Evolutionary conservation across 2,113 vertebrate species (phyloP).

Genomic region (Dicrurus megarhynchus): DNA sequence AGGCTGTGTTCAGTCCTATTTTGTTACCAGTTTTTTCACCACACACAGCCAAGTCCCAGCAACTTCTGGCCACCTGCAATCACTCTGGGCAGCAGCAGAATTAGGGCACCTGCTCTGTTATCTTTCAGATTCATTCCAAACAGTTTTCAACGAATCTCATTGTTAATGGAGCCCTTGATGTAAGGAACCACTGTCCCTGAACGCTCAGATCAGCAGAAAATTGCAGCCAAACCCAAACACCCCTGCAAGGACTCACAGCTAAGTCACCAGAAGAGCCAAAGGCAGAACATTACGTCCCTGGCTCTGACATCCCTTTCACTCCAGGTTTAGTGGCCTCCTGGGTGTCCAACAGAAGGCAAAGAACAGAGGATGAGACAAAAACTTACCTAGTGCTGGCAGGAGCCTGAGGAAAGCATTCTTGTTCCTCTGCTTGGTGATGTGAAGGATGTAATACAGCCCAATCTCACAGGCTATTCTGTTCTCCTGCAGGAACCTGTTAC

Average conservation of each 20-base stretch:
- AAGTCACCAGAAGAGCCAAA: background rate
- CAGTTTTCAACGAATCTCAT: background rate
- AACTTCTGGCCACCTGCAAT: background rate
- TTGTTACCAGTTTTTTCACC: background rate
- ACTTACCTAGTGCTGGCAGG: slow-evolving; percentile 86
- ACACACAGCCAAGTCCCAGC: background rate
- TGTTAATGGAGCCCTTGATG: background rate
- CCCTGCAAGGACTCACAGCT: background rate
- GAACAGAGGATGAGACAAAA: background rate
- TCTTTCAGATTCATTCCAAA: background rate
- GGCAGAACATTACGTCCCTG: background rate
- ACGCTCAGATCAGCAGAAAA: background rate
- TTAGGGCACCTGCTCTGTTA: background rate
- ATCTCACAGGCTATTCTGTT: slow-evolving; percentile 95
- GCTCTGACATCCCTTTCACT: background rate
- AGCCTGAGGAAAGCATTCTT: slow-evolving; percentile 92
- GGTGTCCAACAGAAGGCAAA: background rate
- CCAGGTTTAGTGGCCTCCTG: background rate
- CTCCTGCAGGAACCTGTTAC: slow-evolving; percentile 86
- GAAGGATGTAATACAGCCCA: slow-evolving; percentile 92
- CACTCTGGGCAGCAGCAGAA: background rate
- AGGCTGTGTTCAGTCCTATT: background rate
- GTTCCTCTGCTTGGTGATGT: slow-evolving; percentile 93
- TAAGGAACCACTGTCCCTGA: background rate
- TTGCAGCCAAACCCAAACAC: background rate